A percentile compares a stretch with the other conserved stretches of the same genome.
Evolutionary conservation across 2,113 vertebrate species (phyloP).

Genomic region (Macquaria australasica): DNA sequence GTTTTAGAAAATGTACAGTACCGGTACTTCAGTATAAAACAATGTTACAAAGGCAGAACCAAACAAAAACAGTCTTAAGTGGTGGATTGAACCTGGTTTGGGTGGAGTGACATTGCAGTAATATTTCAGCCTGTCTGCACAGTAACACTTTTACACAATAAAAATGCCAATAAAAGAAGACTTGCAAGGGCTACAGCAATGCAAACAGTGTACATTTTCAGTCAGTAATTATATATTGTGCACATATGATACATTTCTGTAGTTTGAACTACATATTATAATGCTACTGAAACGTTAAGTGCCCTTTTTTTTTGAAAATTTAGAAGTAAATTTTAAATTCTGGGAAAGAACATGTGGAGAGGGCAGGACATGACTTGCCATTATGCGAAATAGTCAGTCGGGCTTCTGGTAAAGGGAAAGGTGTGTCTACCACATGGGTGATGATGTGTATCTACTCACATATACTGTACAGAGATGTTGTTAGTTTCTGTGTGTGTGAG

Average conservation of each 20-base stretch:
- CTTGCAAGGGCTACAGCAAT: not conserved
- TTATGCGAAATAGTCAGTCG: not conserved
- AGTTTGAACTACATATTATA: not conserved
- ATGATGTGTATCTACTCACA: not conserved
- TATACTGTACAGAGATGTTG: not conserved
- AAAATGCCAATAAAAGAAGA: not conserved
- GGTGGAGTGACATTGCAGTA: not conserved
- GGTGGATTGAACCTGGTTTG: not conserved
- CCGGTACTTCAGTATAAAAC: constrained; percentile 21
- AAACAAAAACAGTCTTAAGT: not conserved
- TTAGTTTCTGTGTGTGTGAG: not conserved
- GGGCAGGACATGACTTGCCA: constrained; percentile 56
- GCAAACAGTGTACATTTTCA: not conserved
- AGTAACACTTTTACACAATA: not conserved
- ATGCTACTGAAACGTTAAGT: not conserved
- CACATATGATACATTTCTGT: not conserved
- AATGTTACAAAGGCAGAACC: not conserved
- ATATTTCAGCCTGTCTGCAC: not conserved
- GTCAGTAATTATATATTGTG: not conserved
- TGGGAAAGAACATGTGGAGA: not conserved
- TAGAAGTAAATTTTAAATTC: not conserved
- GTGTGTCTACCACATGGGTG: constrained; percentile 8
- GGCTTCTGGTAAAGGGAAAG: not conserved
- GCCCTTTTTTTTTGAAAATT: not conserved
- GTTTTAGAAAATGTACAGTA: not conserved